These are phyloP conservation scores for Brachypodius melanocephalos DNA, from an alignment of 2,113 vertebrate species.

Conservation along the genomic window DNA sequence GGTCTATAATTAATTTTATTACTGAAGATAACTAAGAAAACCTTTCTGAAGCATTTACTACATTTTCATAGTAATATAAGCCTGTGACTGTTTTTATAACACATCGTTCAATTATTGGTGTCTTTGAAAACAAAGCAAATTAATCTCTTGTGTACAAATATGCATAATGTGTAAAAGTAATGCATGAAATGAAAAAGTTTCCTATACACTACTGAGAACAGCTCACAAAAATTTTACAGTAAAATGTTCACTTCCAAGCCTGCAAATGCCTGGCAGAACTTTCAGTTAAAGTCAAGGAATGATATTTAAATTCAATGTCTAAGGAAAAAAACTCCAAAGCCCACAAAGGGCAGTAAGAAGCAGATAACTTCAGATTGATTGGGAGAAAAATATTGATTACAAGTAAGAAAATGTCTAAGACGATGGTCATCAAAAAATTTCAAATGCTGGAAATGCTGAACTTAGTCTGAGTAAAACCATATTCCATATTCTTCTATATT, in stretches of 20 bases:
- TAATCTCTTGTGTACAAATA: background rate
- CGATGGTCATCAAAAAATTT: background rate
- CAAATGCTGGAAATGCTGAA: background rate
- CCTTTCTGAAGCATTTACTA: background rate
- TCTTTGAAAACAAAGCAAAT: slow-evolving; percentile 24
- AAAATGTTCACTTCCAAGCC: background rate
- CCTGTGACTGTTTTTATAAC: background rate
- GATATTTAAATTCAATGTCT: background rate
- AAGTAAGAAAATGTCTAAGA: background rate
- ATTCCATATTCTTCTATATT: background rate
- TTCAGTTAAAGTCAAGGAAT: background rate
- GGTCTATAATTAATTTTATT: background rate
- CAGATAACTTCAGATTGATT: background rate
- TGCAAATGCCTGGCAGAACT: background rate
- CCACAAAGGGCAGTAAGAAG: background rate
- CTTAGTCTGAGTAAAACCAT: background rate
- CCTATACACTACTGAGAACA: background rate
- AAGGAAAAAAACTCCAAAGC: background rate
- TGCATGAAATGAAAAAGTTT: background rate
- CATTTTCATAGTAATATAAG: background rate
- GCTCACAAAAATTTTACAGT: background rate
- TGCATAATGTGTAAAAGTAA: background rate
- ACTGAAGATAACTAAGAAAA: background rate
- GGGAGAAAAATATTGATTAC: background rate
- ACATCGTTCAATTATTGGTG: background rate